Evolutionary conservation across 1,140 invertebrate species (phyloP), one percentile per base, ranked within the genome.

Genomic region (Drosophila varians): DNA sequence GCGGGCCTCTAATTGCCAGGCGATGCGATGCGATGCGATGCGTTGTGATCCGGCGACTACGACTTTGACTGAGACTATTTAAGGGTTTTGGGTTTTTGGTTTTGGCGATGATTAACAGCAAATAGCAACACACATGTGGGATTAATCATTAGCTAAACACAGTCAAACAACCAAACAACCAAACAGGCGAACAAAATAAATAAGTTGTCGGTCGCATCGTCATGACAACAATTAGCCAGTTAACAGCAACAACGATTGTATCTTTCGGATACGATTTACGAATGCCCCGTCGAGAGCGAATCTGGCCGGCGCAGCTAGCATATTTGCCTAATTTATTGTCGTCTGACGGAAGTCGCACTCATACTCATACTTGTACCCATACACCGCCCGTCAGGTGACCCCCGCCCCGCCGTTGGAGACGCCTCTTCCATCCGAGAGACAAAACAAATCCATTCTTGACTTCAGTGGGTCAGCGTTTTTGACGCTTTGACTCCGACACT

Each of bases 361-460:
- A 62, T 56, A 53, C 45, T 21, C 21, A 46, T 16, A 48, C 42
- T 40, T 23, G 43, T 16, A 42, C 34, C 48, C 51, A 57, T 8
- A 6, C 0, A 34, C 11, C n/a, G n/a, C 3, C 8, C 9, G 31
- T 34, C 8, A 1, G 9, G n/a, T n/a, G n/a, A n/a, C n/a, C n/a
- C n/a, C 11, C n/a, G n/a, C 3, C 8, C 9, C 8, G 8, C 8
- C 2, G n/a, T 51, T 47, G 46, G 11, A 14, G n/a, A 31, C 16
- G 36, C 55, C 54, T 74, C 74, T 25, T 57, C 69, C 25, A 43
- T 57, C 31, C 70, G 65, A 74, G 55, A 86, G 58, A 86, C 71
- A 87, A 86, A 80, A 80, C 68, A 74, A 47, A 87, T 74, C 76
- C 73, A 87, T 87, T 87, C 82, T 87, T 87, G 82, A 87, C 77